Percentiles rank a stretch among this genome's conserved stretches.
Conservation (phyloP, 2,797 vertebrate species). For the Peromyscus aztecus region DNA sequence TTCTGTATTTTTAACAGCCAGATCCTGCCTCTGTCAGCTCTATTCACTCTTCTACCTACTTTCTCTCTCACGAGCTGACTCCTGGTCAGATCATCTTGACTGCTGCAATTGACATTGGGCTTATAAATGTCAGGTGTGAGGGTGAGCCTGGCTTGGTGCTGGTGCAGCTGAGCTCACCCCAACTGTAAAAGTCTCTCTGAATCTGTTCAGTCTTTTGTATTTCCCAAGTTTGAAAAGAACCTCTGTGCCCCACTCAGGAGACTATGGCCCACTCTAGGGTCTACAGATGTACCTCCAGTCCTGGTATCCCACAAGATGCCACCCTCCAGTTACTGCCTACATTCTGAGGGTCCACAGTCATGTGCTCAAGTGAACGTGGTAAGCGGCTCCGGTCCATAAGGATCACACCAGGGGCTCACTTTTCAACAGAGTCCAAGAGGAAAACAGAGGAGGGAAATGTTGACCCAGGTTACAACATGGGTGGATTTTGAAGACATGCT, state of each 20-base stretch:
- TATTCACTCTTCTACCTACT: neutral
- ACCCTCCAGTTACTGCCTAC: neutral
- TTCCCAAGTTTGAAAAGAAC: neutral
- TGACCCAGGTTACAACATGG: neutral
- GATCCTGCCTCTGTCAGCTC: neutral
- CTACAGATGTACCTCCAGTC: neutral
- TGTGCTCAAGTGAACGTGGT: neutral
- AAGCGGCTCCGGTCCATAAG: neutral
- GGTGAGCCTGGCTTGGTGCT: neutral
- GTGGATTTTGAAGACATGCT: neutral
- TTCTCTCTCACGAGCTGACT: neutral
- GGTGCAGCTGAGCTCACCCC: neutral
- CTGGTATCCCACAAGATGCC: neutral
- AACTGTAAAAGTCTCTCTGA: neutral
- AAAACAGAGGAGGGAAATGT: neutral
- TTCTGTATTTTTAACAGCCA: neutral
- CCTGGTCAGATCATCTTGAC: neutral
- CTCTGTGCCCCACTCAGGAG: neutral
- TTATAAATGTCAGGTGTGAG: neutral
- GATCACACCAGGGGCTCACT: neutral
- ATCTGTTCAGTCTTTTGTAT: neutral
- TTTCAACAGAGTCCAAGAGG: neutral
- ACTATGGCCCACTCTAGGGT: neutral
- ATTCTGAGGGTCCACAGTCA: neutral
- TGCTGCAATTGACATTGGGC: neutral